Conservation (phyloP, 2,113 vertebrate species). For the Charina bottae region DNA sequence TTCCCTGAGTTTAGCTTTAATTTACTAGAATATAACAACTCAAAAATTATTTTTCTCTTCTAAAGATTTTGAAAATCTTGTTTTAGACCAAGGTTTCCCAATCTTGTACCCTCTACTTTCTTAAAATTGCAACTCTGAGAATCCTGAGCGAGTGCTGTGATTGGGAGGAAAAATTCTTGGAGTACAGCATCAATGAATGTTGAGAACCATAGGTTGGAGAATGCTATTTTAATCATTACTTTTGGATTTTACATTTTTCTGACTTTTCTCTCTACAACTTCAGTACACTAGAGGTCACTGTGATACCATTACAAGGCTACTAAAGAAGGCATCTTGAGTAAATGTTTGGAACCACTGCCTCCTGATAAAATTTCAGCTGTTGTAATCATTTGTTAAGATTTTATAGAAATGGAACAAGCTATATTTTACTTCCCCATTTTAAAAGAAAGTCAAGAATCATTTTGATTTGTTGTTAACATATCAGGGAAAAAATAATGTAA, state of each 20-base stretch:
- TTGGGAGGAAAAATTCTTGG: not conserved
- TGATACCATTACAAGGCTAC: slow-evolving; percentile 8
- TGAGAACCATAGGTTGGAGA: not conserved
- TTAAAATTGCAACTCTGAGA: not conserved
- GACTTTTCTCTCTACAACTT: not conserved
- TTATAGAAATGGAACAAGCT: not conserved
- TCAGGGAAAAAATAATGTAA: slow-evolving; percentile 23
- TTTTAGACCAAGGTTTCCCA: not conserved
- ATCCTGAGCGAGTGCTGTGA: not conserved
- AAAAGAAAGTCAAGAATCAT: not conserved
- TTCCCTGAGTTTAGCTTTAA: slow-evolving; percentile 15
- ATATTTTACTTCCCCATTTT: not conserved
- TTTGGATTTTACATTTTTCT: not conserved
- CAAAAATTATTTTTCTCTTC: not conserved
- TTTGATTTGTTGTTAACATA: slow-evolving; percentile 20
- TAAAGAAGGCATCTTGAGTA: not conserved
- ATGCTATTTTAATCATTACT: not conserved
- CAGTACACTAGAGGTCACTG: slow-evolving; percentile 34
- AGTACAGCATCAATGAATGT: not conserved
- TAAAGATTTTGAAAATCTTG: not conserved
- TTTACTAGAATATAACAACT: not conserved
- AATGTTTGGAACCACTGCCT: not conserved
- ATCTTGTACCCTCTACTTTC: not conserved
- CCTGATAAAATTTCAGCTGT: not conserved
- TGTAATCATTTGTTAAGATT: not conserved